These are phyloP conservation scores for Campoletis sonorensis DNA, from an alignment of 1,140 invertebrate species.

Conservation along the genomic window DNA sequence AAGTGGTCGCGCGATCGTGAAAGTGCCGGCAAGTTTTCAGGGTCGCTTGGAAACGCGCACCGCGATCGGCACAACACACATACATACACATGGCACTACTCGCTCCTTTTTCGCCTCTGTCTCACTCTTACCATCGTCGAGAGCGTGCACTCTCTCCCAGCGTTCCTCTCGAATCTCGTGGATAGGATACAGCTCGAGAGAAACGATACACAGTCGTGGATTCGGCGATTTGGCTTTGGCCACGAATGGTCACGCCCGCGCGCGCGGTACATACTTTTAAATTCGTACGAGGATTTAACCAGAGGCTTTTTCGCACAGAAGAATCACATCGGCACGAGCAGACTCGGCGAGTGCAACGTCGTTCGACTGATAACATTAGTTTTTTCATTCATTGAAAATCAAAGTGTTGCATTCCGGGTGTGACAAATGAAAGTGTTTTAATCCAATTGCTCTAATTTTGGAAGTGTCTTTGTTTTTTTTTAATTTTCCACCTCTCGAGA, in stretches of 20 bases:
- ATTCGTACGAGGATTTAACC: conserved; percentile 17
- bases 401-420: too few species aligned
- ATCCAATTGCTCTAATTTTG: too few species aligned
- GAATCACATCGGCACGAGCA: neutral
- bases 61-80: conserved; percentile 34
- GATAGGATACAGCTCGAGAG: conserved; percentile 11
- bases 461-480: too few species aligned
- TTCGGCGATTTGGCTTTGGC: conserved; percentile 55
- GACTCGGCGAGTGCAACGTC: too few species aligned
- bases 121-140: conserved; percentile 47
- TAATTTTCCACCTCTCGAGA: too few species aligned
- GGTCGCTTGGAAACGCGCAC: conserved; percentile 69
- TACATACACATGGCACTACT: conserved; percentile 34
- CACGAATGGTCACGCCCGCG: conserved; percentile 56
- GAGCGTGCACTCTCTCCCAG: neutral
- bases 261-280: conserved; percentile 15
- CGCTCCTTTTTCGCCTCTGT: conserved; percentile 54
- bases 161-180: conserved; percentile 22
- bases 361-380: too few species aligned
- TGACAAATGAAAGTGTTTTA: too few species aligned
- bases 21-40: conserved; percentile 73
- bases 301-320: neutral
- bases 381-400: too few species aligned
- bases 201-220: conserved; percentile 34
- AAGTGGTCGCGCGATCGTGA: conserved; percentile 72